Evolutionary conservation across 2,888 invertebrate genomes (phyloP), one percentile per base, ranked within the genome.

Genomic region (Drosophila affinis): DNA sequence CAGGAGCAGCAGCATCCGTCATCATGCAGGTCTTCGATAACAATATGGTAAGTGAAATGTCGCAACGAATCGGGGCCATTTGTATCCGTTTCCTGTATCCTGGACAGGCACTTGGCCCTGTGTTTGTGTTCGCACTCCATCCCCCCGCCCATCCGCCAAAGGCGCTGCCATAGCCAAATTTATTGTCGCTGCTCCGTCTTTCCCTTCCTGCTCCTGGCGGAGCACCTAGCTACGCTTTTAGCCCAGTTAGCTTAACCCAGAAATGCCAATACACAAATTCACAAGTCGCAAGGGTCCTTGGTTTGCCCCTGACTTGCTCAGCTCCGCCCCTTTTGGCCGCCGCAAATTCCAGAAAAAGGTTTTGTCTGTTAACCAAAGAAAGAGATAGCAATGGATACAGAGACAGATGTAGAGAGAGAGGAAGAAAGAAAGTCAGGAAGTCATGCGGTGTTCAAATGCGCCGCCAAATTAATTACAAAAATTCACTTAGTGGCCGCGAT

Each of bases 21-120:
- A 79, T 60, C 68, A 90, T 90, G 90, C 90, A 91, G 87, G 89
- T 90, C 75, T 91, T 90, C 77, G 91, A 90, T 73, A 91, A 80
- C 75, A 91, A 78, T 71, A 79, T 90, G 77, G 90, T 90, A 85
- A 90, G 91, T 89, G 56, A 39, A 56, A 53, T 44, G n/a, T 44
- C 48, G 48, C 62, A 32, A 17, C 45, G 45, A 27, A 24, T 45
- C 21, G 18, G 32, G 44, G 54, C 62, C 57, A 49, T 62, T 46
- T 57, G 57, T 46, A 18, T 18, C 58, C 39, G 54, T 54, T 54
- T 18, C 34, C 34, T 53, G 17, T 39, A 48, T 32, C 48, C 21
- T 27, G 47, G 29, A 54, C 54, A 54, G 17, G 21, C 21, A 48
- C 34, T 34, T 34, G 27, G 39, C 39, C 27, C 54, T 14, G 9